Conservation (phyloP, 2,113 vertebrate genomes). For the Eidolon helvum region DNA sequence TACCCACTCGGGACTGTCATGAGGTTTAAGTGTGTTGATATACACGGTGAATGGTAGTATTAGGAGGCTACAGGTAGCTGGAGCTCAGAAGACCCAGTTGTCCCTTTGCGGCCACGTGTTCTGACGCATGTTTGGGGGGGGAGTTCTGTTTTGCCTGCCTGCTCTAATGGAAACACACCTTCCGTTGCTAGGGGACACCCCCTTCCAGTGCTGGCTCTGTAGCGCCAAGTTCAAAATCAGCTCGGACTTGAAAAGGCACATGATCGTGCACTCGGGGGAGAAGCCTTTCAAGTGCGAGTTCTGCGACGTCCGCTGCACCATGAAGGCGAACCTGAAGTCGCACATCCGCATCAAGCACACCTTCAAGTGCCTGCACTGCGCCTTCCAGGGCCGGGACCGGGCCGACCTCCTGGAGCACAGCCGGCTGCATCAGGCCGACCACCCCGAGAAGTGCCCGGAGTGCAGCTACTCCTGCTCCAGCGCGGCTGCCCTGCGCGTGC, state of each 20-base stretch:
- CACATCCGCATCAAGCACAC: slow-evolving; percentile 96
- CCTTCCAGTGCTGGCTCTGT: slow-evolving; percentile 97
- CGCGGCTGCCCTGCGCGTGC: slow-evolving; percentile 93
- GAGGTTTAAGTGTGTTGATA: not conserved
- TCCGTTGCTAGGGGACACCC: slow-evolving; percentile 86
- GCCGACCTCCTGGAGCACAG: slow-evolving; percentile 91
- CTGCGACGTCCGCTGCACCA: slow-evolving; percentile 96
- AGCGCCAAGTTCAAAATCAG: slow-evolving; percentile 99
- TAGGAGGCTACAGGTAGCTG: not conserved
- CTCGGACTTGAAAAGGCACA: slow-evolving; percentile 97
- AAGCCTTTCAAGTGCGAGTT: slow-evolving; percentile 98
- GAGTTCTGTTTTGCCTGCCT: not conserved
- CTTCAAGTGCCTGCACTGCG: slow-evolving; percentile 90
- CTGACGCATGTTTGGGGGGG: not conserved
- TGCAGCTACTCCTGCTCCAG: slow-evolving; percentile 96
- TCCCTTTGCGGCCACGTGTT: fast-evolving
- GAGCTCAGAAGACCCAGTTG: not conserved
- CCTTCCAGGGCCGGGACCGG: slow-evolving; percentile 94
- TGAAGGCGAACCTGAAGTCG: slow-evolving; percentile 99
- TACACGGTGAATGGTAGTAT: fast-evolving
- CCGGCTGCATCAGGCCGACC: slow-evolving; percentile 90
- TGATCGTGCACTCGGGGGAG: slow-evolving; percentile 96
- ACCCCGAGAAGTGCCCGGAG: slow-evolving; percentile 91
- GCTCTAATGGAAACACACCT: slow-evolving; percentile 59
- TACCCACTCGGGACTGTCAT: not conserved